Base-by-base conservation (phyloP, 2,888 invertebrate genomes). In the Melanchra persicariae region DNA sequence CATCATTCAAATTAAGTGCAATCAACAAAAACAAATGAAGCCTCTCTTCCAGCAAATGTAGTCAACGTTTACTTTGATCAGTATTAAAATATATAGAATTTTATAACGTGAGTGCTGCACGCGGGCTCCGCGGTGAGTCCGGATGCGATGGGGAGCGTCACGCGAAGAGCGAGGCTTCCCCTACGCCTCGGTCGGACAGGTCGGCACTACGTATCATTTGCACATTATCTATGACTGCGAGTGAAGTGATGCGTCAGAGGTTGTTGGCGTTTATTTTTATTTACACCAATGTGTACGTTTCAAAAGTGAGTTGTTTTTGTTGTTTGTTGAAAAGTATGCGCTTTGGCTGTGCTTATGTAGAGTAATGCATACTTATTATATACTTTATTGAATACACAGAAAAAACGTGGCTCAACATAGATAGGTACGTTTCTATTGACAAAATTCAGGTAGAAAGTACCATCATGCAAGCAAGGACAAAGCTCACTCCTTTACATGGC, bases 131-230 rank as follows among this genome's bases (percentile, higher is more conserved):
- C 79, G 17, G 45, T 45, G 40, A 68, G 65, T 61, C 79, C 79
- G 79, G 83, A 79, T 73, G 74, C 60, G 45, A 55, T 12, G 62
- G 79, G 74, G 79, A 51, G 64, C 79, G 43, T 64, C 79, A 79
- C 79, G 83, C 79, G 79, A 79, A 71, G 72, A 65, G 79, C 60
- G 54, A 67, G 54, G 52, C 79, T 52, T 82, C 83, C 83, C 79
- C 79, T 62, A 55, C 61, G 68, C 62, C 54, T 51, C 22, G 52
- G 12, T 55, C 17, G 79, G 79, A 82, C 83, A 58, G 73, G 73
- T 67, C 79, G 79, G 82, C 54, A 61, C 64, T 59, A 68, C 83
- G 83, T 73, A 79, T 82, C 82, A 79, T 82, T 79, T 82, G 83
- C 79, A 82, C 80, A 54, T 82, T 22, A 79, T 71, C 82, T 79